A percentile compares a stretch with the other conserved stretches of the same genome.
Evolutionary conservation across 2,113 vertebrate species (phyloP).

Genomic region (Pygoscelis antarcticus): DNA sequence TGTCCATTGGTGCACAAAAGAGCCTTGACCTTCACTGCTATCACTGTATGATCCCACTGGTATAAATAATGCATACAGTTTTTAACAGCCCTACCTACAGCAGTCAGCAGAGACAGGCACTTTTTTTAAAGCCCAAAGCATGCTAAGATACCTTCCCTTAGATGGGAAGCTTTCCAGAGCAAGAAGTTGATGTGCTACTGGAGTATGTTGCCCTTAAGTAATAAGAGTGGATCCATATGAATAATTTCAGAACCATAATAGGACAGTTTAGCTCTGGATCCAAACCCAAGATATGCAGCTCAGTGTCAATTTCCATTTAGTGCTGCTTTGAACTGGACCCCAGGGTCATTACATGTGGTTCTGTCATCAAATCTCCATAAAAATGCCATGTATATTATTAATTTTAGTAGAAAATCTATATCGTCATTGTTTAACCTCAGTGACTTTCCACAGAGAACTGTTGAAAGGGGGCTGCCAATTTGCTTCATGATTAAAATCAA

Average conservation of each 20-base stretch:
- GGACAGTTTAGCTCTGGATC: not conserved
- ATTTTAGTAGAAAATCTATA: not conserved
- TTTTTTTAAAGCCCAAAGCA: not conserved
- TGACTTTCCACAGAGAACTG: not conserved
- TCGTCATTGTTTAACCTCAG: not conserved
- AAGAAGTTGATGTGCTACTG: not conserved
- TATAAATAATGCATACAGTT: not conserved
- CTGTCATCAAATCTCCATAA: not conserved
- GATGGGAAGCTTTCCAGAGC: not conserved
- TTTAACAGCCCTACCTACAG: not conserved
- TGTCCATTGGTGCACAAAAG: not conserved
- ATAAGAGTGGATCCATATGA: not conserved
- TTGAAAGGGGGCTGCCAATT: not conserved
- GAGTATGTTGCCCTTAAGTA: not conserved
- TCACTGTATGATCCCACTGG: not conserved
- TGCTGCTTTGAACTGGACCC: not conserved
- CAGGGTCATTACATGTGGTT: not conserved
- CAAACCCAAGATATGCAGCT: not conserved
- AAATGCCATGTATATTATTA: not conserved
- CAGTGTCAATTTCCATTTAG: not conserved
- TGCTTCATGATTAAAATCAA: not conserved
- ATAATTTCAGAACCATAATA: not conserved
- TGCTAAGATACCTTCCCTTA: not conserved
- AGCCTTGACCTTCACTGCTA: not conserved
- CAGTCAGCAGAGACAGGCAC: not conserved